These are phyloP conservation scores for Phymastichus coffea DNA, from an alignment of 1,140 invertebrate genomes.

Conservation along the genomic window DNA sequence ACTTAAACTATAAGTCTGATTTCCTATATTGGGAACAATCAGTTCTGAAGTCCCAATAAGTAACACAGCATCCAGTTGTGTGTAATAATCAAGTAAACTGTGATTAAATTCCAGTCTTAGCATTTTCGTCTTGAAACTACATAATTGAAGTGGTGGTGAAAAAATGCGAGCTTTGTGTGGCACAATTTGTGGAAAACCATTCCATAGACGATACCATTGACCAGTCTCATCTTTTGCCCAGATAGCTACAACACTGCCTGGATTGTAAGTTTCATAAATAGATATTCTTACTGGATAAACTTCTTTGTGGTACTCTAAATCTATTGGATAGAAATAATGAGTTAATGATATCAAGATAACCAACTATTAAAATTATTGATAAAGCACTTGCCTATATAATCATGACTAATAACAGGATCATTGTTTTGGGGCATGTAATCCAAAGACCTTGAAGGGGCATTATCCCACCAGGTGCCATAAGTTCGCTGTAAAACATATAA, in stretches of 20 bases:
- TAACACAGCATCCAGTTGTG: constrained; percentile 83
- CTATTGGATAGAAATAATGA: constrained; percentile 54
- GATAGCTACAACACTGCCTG: constrained; percentile 81
- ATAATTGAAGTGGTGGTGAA: constrained; percentile 64
- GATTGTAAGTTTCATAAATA: constrained; percentile 89
- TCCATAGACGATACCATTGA: constrained; percentile 77
- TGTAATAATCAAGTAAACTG: constrained; percentile 77
- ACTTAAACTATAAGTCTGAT: constrained; percentile 42
- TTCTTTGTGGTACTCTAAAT: constrained; percentile 70
- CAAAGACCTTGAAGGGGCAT: constrained; percentile 67
- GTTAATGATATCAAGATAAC: neutral
- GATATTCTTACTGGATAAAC: constrained; percentile 76
- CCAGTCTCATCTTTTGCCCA: constrained; percentile 65
- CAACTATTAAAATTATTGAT: neutral
- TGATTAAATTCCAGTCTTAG: constrained; percentile 80
- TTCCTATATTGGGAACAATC: constrained; percentile 43
- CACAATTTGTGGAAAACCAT: constrained; percentile 65
- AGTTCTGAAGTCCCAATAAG: constrained; percentile 63
- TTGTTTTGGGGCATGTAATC: constrained; percentile 76
- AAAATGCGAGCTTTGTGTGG: constrained; percentile 71
- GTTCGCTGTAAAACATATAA: constrained; percentile 66
- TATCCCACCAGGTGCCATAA: constrained; percentile 87
- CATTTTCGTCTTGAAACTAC: constrained; percentile 52
- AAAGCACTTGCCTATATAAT: constrained; percentile 74
- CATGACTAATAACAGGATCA: constrained; percentile 69